Base-by-base conservation (phyloP, 2,888 invertebrate genomes). In the Epirrhoe alternata region DNA sequence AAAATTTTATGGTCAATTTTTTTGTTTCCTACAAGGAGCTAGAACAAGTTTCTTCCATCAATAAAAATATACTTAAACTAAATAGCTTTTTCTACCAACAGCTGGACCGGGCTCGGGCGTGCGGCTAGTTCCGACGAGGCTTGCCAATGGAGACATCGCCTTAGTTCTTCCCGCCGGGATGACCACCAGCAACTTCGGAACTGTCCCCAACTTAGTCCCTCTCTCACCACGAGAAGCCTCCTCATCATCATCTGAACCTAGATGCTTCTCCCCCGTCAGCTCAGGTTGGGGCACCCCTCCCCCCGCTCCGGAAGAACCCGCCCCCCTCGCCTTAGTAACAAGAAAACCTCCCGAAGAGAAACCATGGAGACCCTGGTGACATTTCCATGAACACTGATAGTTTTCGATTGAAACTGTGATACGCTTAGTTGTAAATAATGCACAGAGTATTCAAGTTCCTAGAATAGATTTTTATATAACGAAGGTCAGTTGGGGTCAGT, bases 331-430 rank as follows among this genome's bases (percentile, higher is more conserved):
- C 5, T 89, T 97, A 74, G 97, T 97, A 16, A 96, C 96, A 77
- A 95, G 96, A 94, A 92, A 93, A 90, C 84, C 93, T 8, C 75
- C 90, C 78, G 96, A 96, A 79, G 96, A 96, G 52, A 96, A 96
- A 80, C 96, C 96, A 31, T 97, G 97, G 97, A 94, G 97, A 80
- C 97, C 97, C 2, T 97, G 97, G 97, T 96, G 93, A 94, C 88
- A 83, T 81, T 85, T 82, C 82, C 74, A 70, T 50, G 17, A 24
- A 57, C 16, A 16, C 67, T 56, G 30, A 42, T 64, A 12, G 62
- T 62, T 65, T 61, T 52, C 59, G 65, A 66, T 47, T 59, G 65
- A 66, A 30, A 69, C 74, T 74, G 74, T 74, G 74, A 74, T 74
- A 74, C 61, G 69, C 58, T 69, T 72, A 72, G 60, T 57, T 72